A percentile compares a stretch with the other conserved stretches of the same genome.
Evolutionary conservation across 2,888 invertebrate species (phyloP).

Genomic region (Penaeus monodon): DNA sequence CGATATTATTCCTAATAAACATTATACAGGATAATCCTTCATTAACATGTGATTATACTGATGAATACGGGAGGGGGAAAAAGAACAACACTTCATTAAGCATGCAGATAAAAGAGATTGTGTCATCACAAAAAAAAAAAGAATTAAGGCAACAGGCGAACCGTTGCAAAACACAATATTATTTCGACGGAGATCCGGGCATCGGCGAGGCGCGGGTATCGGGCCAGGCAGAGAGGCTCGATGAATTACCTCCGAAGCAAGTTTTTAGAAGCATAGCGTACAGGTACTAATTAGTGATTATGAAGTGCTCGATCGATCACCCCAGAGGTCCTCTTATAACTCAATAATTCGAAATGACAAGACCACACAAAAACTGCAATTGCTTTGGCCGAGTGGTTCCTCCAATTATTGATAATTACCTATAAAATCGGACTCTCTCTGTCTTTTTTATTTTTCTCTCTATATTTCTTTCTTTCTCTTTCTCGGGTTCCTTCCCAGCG

Average conservation of each 20-base stretch:
- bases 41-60: too few relatives aligned
- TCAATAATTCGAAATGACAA: conserved; percentile 32
- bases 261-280: conserved; percentile 24
- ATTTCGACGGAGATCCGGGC: background rate
- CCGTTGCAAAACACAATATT: too few relatives aligned
- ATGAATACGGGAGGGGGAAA: too few relatives aligned
- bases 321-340: conserved; percentile 21
- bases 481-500: too few relatives aligned
- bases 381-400: conserved; percentile 18
- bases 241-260: background rate
- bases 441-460: too few relatives aligned
- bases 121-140: too few relatives aligned
- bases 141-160: too few relatives aligned
- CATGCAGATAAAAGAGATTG: too few relatives aligned
- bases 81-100: too few relatives aligned
- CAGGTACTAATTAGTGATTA: conserved; percentile 20
- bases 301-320: conserved; percentile 29
- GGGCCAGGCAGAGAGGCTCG: background rate
- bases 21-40: too few relatives aligned
- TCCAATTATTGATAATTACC: conserved; percentile 19
- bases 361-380: conserved; percentile 9
- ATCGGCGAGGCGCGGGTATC: background rate
- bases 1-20: too few relatives aligned
- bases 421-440: background rate
- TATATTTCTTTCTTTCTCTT: too few relatives aligned